Conservation (phyloP, 2,797 vertebrate species). For the Ispidina lecontei region DNA sequence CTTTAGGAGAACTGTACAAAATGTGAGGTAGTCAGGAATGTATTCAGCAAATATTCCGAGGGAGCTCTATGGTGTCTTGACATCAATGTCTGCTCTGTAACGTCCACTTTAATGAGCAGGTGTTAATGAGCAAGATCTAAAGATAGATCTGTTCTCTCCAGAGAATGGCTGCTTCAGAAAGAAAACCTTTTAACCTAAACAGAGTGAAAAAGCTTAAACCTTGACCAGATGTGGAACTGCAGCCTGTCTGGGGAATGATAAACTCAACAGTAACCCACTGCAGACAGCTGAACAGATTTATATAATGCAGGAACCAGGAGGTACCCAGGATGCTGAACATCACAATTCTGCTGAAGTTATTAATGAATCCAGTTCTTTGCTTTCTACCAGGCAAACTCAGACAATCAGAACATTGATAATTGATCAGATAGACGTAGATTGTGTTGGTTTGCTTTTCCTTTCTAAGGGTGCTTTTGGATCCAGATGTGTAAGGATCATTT, state of each 20-base stretch:
- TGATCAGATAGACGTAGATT: not conserved
- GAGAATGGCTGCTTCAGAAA: not conserved
- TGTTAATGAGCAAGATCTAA: constrained; percentile 7
- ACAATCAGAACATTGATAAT: not conserved
- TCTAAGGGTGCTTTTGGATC: not conserved
- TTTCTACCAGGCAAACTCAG: not conserved
- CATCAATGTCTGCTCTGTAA: not conserved
- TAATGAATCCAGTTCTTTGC: not conserved
- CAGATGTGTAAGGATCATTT: not conserved
- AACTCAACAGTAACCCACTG: not conserved
- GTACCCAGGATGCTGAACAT: not conserved
- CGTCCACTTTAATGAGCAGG: not conserved
- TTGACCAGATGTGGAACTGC: not conserved
- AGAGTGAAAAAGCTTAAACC: not conserved
- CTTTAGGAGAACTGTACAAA: not conserved
- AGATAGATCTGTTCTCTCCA: not conserved
- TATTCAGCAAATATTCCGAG: not conserved
- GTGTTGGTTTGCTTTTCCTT: not conserved
- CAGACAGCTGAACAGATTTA: not conserved
- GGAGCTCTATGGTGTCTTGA: not conserved
- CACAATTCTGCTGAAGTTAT: not conserved
- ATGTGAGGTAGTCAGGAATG: not conserved
- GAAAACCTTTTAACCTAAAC: not conserved
- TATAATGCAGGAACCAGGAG: not conserved
- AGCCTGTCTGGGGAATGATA: not conserved